phyloP scores from a whole-genome alignment of 2,113 vertebrate genomes.

The Eudyptes chrysolophus region DNA sequence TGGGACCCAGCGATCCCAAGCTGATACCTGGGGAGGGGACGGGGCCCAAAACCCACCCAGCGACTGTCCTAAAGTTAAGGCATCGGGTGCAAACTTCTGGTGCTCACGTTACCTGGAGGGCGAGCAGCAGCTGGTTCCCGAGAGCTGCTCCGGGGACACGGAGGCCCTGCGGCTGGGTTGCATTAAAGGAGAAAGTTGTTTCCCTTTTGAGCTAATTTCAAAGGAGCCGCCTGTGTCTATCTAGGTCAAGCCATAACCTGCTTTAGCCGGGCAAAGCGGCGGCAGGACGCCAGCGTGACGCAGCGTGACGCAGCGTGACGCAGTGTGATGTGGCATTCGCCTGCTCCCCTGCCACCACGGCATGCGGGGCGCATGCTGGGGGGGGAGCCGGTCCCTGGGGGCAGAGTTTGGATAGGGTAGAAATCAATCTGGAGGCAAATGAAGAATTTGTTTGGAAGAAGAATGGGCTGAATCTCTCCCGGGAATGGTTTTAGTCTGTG shows the following conservation, averaged over 20 bases:
- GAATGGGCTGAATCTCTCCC: not conserved
- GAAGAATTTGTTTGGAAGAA: not conserved
- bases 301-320: not conserved
- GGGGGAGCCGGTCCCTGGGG: too few species aligned
- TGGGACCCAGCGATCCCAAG: fast-evolving
- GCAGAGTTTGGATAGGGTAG: not conserved
- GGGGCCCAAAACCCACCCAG: not conserved
- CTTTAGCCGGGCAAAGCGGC: not conserved
- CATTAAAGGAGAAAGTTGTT: slow-evolving; percentile 47
- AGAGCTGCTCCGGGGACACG: not conserved
- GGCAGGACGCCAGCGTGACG: not conserved
- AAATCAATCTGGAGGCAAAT: not conserved
- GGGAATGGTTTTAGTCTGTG: not conserved
- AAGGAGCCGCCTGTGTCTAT: not conserved
- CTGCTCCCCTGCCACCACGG: fast-evolving
- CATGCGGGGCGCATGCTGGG: fast-evolving
- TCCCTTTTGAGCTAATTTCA: slow-evolving; percentile 49
- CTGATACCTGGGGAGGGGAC: not conserved
- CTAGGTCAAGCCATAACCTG: slow-evolving; percentile 42
- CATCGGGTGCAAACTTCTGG: not conserved
- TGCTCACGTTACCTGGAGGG: fast-evolving
- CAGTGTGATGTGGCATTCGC: fast-evolving
- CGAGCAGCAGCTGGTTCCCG: fast-evolving
- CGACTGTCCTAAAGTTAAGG: not conserved
- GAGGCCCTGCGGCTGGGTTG: fast-evolving